Conservation (phyloP, 2,797 vertebrate genomes). For the Garrulus glandarius region DNA sequence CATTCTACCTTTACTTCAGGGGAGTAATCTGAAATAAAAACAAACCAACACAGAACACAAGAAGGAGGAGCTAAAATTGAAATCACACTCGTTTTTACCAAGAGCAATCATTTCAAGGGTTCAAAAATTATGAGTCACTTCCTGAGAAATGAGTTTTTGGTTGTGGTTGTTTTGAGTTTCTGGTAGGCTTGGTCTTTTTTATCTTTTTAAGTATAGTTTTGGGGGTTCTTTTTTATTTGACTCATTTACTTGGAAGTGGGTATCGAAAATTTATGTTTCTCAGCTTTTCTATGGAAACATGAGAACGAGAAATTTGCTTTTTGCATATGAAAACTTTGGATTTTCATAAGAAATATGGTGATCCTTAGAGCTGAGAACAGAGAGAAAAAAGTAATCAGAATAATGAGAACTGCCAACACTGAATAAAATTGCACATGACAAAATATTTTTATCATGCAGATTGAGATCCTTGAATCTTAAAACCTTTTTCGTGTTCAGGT, state of each 20-base stretch:
- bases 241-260: background rate
- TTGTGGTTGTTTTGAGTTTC: background rate
- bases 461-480: background rate
- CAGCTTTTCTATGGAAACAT: background rate
- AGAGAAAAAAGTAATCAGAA: background rate
- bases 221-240: background rate
- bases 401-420: background rate
- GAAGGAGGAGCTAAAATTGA: background rate
- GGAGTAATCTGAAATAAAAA: background rate
- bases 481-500: background rate
- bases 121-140: background rate
- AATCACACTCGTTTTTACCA: fast-evolving
- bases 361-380: background rate
- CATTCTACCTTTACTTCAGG: background rate
- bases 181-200: fast-evolving
- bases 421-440: background rate
- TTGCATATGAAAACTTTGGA: conserved; percentile 19
- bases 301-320: background rate
- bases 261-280: background rate
- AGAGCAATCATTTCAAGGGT: background rate
- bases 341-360: background rate
- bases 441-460: conserved; percentile 47
- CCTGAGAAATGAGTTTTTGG: fast-evolving
- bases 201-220: background rate
- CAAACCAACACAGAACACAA: background rate